Conservation (phyloP, 2,113 vertebrate species). For the Polypterus bichir region DNA sequence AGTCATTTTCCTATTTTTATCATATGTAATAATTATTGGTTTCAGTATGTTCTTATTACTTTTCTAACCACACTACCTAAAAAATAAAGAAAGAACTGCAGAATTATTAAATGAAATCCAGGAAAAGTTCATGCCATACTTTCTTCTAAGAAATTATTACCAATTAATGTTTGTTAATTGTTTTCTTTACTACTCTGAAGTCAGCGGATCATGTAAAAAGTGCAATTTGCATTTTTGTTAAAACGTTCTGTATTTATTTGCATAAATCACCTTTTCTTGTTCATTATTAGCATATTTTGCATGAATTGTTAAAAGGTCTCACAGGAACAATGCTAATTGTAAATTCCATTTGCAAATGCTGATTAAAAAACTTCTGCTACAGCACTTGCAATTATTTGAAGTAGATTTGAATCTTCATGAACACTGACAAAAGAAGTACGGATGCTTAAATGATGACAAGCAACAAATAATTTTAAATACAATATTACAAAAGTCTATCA, state of each 20-base stretch:
- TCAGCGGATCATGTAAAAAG: constrained; percentile 23
- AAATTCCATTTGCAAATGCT: constrained; percentile 13
- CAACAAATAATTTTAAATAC: constrained; percentile 4
- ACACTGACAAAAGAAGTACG: constrained; percentile 15
- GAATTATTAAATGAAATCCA: not conserved
- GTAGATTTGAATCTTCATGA: constrained; percentile 13
- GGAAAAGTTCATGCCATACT: constrained; percentile 1
- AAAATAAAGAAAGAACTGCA: too few relatives aligned
- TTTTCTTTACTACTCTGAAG: constrained; percentile 19
- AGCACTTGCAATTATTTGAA: constrained; percentile 20
- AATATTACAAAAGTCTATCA: constrained; percentile 2
- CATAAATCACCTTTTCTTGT: constrained; percentile 27
- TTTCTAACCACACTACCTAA: too few relatives aligned
- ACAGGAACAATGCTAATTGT: constrained; percentile 18
- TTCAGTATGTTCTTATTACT: too few relatives aligned
- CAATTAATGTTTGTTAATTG: constrained; percentile 26
- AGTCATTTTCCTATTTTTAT: too few relatives aligned
- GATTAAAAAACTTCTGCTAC: constrained; percentile 16
- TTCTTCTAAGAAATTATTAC: constrained; percentile 20
- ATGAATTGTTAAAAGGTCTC: constrained; percentile 33
- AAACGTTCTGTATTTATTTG: constrained; percentile 16
- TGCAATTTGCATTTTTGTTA: constrained; percentile 20
- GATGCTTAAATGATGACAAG: not conserved
- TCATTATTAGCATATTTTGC: constrained; percentile 29
- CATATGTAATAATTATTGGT: too few relatives aligned